A percentile compares a stretch with the other conserved stretches of the same genome.
phyloP scores from a whole-genome alignment of 1,140 invertebrate genomes.

The Pectinophora gossypiella region DNA sequence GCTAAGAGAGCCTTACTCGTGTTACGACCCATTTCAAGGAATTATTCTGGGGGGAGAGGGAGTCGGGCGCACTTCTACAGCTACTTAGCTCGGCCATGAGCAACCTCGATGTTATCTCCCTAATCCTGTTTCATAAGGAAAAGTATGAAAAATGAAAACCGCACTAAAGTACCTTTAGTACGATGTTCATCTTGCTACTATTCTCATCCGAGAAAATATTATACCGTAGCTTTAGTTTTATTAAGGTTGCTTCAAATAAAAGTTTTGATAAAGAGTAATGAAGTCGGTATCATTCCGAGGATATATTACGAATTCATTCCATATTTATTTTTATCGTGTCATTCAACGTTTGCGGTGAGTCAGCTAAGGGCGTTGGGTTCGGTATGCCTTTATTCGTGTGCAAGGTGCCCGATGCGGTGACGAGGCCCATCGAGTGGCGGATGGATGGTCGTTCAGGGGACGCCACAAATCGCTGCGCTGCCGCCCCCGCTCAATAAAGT shows the following conservation, averaged over 20 bases:
- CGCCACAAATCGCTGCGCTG: constrained; percentile 43
- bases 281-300: too few species aligned
- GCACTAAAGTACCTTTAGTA: too few species aligned
- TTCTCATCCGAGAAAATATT: too few species aligned
- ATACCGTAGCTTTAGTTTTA: too few species aligned
- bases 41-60: not conserved
- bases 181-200: too few species aligned
- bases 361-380: constrained; percentile 2
- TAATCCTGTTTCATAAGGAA: not conserved
- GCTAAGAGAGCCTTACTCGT: too few species aligned
- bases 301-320: too few species aligned
- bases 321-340: too few species aligned
- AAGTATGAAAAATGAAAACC: too few species aligned
- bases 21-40: not conserved
- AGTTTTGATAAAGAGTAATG: too few species aligned
- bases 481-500: constrained; percentile 54
- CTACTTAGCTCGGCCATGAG: not conserved
- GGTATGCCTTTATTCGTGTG: not conserved
- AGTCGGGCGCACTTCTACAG: not conserved
- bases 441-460: constrained; percentile 34
- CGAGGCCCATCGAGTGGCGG: constrained; percentile 25
- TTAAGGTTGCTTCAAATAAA: too few species aligned
- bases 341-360: constrained; percentile 19
- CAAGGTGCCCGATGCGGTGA: not conserved
- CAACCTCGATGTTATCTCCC: not conserved